These are phyloP conservation scores for Lasiommata megera DNA, from an alignment of 2,888 invertebrate genomes.

Conservation along the genomic window DNA sequence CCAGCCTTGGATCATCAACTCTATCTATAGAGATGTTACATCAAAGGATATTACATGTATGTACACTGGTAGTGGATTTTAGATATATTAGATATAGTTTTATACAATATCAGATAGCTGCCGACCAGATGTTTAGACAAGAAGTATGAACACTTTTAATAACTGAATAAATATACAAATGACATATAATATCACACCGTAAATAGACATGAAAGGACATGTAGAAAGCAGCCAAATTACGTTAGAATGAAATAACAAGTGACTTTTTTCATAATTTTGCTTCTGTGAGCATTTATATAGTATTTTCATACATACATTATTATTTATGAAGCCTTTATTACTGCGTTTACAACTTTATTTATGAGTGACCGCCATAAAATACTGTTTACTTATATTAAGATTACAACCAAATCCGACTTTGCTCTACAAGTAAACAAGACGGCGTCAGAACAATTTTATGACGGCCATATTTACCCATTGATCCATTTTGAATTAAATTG, in stretches of 20 bases:
- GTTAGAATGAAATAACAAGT: neutral
- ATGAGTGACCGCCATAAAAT: conserved; percentile 1
- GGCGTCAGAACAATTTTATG: no score
- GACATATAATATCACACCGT: no score
- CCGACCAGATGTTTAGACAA: no score
- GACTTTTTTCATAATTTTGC: neutral
- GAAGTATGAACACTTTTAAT: no score
- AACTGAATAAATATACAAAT: no score
- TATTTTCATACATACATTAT: neutral
- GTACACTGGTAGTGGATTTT: no score
- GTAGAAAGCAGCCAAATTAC: neutral
- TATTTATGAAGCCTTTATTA: neutral
- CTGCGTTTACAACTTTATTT: neutral
- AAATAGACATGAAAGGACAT: neutral
- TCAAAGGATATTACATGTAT: no score
- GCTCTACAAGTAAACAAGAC: neutral
- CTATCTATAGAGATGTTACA: no score
- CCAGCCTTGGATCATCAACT: no score
- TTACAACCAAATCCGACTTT: neutral
- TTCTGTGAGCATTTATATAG: neutral
- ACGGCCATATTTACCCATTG: neutral
- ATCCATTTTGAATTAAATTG: no score
- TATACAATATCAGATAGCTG: no score
- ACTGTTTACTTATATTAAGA: neutral
- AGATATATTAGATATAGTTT: no score